Base-by-base conservation (phyloP, 30 jellyfish, hydroid and myxozoan genomes). In the Chrysaora quinquecirrha region DNA sequence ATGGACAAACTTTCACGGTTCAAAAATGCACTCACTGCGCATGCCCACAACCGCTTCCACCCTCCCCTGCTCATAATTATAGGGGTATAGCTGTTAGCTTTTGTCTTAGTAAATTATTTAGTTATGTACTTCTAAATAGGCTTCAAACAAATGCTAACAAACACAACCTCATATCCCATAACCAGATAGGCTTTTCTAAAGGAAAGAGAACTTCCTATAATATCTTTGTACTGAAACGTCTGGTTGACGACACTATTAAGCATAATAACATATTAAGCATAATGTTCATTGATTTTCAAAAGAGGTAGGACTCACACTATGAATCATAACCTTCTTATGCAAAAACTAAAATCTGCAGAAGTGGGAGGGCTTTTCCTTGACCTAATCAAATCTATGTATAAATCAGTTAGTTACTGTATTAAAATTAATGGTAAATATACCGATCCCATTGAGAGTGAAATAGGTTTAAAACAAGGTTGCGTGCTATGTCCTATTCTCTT, bases 231-330 rank as follows among this genome's bases (percentile, higher is more conserved):
- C 16, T 43, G 16, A 43, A 16, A 43, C 9, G 24, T 6, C 10
- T 56, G 10, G 71, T 56, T 11, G 71, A 56, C 12, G 20, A 56
- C 9, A 4, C 20, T 56, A 23, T 24, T 23, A 56, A 56, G 30
- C 23, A 20, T 10, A 56, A 56, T 4, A 23, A 23, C 20, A 10
- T 24, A 23, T 23, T 56, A 3, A 4, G 4, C 71, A 23, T 56
- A 4, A 23, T 23, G 20, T 64, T 28, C 28, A 64, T 64, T 64
- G 76, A 64, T 48, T 64, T 64, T 31, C 76, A 64, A 64, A 64
- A 64, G 76, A 48, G 48, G 31, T 64, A 64, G 9, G 76, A 64
- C 31, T 64, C 76, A 16, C n/a, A n/a, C n/a, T n/a, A 10, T 64
- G 14, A 64, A 64, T 31, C 76, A 48, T 48, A 64, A 48, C 20